Base-by-base conservation (phyloP, 2,888 invertebrate genomes). In the Synanthedon formicaeformis region DNA sequence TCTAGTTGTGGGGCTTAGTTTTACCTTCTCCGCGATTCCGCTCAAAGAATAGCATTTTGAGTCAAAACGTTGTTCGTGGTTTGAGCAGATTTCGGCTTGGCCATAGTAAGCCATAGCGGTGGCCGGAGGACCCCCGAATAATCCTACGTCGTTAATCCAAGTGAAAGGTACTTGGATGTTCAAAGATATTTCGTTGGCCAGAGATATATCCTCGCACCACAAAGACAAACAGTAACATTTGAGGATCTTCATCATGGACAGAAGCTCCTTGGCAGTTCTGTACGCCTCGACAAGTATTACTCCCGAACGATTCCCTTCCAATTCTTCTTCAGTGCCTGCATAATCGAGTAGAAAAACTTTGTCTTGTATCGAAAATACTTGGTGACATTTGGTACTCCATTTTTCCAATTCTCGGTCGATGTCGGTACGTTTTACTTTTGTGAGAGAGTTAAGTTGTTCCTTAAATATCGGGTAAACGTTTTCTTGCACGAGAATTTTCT, bases 191-290 rank as follows among this genome's bases (percentile, higher is more conserved):
- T 81, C 76, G 48, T 78, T 73, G 1, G 71, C 63, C 56, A 71
- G 69, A 1, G 73, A 66, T 1, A 72, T 52, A 34, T 71, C 69
- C 40, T 62, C 67, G 6, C 67, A 66, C 81, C 81, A 82, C 3
- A 80, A 55, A 0, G 80, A 78, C 4, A 76, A 50, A 49, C 62
- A 72, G 34, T 57, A 58, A 11, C 64, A 56, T 3, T 55, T 51
- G 1, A 57, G 54, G 12, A 60, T 54, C 2, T 61, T 53, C 1
- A 75, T 3, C 5, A 81, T 51, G 11, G 67, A 55, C 10, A 79
- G 51, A 23, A 78, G 56, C 52, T 81, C 81, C 55, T 75, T 77
- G 1, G 61, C 67, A 0, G 77, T 81, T 54, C 81, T 69, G 56
- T 74, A 82, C 1, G 72, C 71, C 55, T 78, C 75, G 0, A 78